Percentiles rank a stretch among this genome's conserved stretches.
These are phyloP conservation scores for Heterodera schachtii DNA, from an alignment of 1,140 invertebrate species.

Conservation along the genomic window DNA sequence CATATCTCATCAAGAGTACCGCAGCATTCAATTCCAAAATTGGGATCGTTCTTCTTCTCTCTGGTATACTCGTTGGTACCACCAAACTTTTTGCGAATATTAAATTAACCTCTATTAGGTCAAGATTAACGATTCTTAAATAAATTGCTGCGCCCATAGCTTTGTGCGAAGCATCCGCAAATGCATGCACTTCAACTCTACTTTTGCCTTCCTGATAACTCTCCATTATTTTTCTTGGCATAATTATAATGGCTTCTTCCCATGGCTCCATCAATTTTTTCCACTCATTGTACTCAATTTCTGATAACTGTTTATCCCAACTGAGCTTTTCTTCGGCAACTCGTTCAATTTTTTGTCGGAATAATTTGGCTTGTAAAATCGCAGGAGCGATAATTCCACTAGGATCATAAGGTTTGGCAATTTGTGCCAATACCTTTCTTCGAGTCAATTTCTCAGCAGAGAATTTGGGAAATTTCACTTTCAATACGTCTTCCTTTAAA, in stretches of 20 bases:
- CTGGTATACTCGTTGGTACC: no score
- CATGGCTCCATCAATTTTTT: neutral
- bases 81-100: no score
- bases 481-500: neutral
- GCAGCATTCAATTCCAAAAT: no score
- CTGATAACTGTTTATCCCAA: neutral
- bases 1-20: no score
- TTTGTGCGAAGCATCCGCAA: no score
- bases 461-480: neutral
- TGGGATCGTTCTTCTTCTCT: no score
- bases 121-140: no score
- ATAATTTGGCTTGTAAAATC: constrained; percentile 1
- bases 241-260: neutral
- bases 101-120: no score
- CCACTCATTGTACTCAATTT: constrained; percentile 9
- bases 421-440: neutral
- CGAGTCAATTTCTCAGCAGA: neutral
- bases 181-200: no score
- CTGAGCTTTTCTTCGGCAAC: neutral
- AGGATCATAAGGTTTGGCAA: neutral
- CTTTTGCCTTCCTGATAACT: no score
- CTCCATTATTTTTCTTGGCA: neutral
- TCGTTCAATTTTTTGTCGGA: constrained; percentile 5
- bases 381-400: neutral
- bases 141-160: no score